Percentiles rank a stretch among this genome's conserved stretches.
Conservation (phyloP, 2,888 invertebrate genomes). For the Orthosia incerta region DNA sequence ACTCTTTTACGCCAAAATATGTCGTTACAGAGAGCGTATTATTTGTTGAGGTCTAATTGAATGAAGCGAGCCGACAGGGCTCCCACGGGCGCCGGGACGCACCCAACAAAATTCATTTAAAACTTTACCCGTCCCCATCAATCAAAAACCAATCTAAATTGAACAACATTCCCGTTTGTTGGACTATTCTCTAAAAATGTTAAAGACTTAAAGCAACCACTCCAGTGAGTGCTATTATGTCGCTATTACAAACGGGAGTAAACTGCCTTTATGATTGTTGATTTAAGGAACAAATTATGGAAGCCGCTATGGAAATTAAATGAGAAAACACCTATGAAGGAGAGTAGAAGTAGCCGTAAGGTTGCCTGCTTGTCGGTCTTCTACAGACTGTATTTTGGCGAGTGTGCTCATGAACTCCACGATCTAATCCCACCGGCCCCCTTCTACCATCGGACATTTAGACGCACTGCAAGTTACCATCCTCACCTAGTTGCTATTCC, state of each 20-base stretch:
- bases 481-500: no score
- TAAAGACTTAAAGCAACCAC: slow-evolving; percentile 58
- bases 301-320: slow-evolving; percentile 67
- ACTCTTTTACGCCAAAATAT: slow-evolving; percentile 58
- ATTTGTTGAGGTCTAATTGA: slow-evolving; percentile 75
- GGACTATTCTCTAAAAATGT: slow-evolving; percentile 71
- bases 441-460: no score
- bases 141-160: slow-evolving; percentile 88
- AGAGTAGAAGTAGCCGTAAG: no score
- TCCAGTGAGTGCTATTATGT: slow-evolving; percentile 52
- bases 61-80: slow-evolving; percentile 52
- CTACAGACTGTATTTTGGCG: no score
- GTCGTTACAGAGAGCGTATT: slow-evolving; percentile 63
- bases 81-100: slow-evolving; percentile 55
- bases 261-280: slow-evolving; percentile 27
- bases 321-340: slow-evolving; percentile 60
- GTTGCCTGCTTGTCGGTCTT: no score
- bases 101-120: slow-evolving; percentile 81
- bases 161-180: slow-evolving; percentile 79
- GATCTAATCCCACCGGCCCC: no score
- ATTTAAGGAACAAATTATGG: slow-evolving; percentile 23
- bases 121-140: slow-evolving; percentile 84
- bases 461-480: no score
- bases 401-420: no score
- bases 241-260: slow-evolving; percentile 41